These are phyloP conservation scores for Centropus unirufus DNA, from an alignment of 2,113 vertebrate genomes.

Conservation along the genomic window DNA sequence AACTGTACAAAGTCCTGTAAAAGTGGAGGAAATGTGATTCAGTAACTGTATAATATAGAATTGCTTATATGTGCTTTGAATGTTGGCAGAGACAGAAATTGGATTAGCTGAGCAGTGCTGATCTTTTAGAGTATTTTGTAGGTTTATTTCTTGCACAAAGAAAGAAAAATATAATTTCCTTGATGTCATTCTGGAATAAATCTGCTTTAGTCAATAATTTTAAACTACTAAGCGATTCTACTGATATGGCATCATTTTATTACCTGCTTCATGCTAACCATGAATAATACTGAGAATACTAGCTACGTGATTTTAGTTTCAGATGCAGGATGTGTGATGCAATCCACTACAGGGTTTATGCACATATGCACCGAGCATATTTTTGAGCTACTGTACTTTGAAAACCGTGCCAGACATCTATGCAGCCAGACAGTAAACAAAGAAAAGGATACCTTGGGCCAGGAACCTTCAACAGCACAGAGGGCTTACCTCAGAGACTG, in stretches of 20 bases:
- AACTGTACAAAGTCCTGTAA: background rate
- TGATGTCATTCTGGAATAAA: conserved; percentile 25
- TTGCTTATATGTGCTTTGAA: conserved; percentile 16
- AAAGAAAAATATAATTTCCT: conserved; percentile 30
- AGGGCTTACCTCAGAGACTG: conserved; percentile 42
- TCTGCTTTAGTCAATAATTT: background rate
- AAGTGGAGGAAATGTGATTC: background rate
- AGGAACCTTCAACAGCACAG: conserved; percentile 32
- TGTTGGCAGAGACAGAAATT: background rate
- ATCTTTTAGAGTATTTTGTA: background rate
- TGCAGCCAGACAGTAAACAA: conserved; percentile 71
- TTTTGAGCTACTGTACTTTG: conserved; percentile 58
- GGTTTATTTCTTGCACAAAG: background rate
- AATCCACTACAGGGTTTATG: conserved; percentile 7
- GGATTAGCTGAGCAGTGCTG: conserved; percentile 12
- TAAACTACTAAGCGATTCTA: background rate
- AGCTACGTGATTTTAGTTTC: conserved; percentile 10
- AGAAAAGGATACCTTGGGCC: conserved; percentile 53
- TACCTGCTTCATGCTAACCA: background rate
- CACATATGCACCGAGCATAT: conserved; percentile 22
- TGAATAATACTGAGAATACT: background rate
- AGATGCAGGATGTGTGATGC: conserved; percentile 28
- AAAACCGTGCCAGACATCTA: conserved; percentile 68
- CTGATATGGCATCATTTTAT: conserved; percentile 11
- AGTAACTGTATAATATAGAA: background rate